Conservation (phyloP, 2,113 vertebrate species). For the Lutjanus erythropterus region DNA sequence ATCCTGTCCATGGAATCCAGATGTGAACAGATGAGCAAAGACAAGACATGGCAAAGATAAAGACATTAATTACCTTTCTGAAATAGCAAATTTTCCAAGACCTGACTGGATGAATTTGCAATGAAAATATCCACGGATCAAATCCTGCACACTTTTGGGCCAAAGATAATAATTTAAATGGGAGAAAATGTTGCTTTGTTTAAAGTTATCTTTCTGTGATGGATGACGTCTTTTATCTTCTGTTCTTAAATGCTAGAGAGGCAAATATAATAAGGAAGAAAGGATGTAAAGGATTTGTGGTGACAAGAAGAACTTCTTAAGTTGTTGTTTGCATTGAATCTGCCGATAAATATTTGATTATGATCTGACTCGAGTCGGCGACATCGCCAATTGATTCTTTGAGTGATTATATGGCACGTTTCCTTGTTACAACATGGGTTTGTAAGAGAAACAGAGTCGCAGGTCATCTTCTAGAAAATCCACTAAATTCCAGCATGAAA, state of each 20-base stretch:
- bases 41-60: conserved; percentile 61
- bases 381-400: conserved; percentile 39
- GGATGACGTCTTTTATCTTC: conserved; percentile 21
- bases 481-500: conserved; percentile 63
- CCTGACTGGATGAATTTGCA: conserved; percentile 54
- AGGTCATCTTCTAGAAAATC: conserved; percentile 56
- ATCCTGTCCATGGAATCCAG: conserved; percentile 73
- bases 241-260: background rate
- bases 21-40: conserved; percentile 76
- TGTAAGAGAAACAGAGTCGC: conserved; percentile 17
- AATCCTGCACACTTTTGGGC: background rate
- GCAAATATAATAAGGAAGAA: conserved; percentile 8
- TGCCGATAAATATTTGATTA: background rate
- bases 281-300: conserved; percentile 11
- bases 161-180: conserved; percentile 32
- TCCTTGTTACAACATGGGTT: conserved; percentile 42
- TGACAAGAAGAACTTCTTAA: background rate
- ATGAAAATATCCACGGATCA: conserved; percentile 39
- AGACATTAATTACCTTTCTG: conserved; percentile 73
- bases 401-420: conserved; percentile 29
- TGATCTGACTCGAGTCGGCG: background rate
- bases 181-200: conserved; percentile 18
- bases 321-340: conserved; percentile 18
- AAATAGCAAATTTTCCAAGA: conserved; percentile 56
- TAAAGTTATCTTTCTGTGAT: conserved; percentile 44